Evolutionary conservation across 2,113 vertebrate species (phyloP), one percentile per base, ranked within the genome.

Genomic region (Ammodytes dubius): DNA sequence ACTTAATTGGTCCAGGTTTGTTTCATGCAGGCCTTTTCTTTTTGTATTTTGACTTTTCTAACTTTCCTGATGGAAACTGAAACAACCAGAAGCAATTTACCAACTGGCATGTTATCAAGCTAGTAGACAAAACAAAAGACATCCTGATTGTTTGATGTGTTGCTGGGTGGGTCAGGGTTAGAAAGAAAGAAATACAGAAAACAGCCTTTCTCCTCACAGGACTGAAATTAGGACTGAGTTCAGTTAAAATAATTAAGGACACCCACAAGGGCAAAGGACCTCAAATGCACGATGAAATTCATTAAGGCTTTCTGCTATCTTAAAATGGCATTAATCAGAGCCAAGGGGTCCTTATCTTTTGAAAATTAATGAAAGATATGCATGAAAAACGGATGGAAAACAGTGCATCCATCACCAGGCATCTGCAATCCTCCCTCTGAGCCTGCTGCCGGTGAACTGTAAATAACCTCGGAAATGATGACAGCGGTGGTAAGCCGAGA

Each of bases 381-480:
- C 63, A 81, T 60, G 73, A 72, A 66, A 81, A 63, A 77, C 81
- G 56, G 37, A 27, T 60, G 35, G 45, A 57, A 72, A 52, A 79
- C 68, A 59, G 53, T n/a, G 52, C 59, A 40, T 89, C 83, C 69
- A 81, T 85, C 85, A 85, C 59, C 49, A 80, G 60, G 80, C 65
- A 79, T 82, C 75, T 81, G 58, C 66, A 74, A 77, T 43, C 76
- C 67, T 86, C 68, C 46, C 72, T 74, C 69, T 57, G 71, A 87
- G 81, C 86, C 85, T 64, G 79, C 86, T 70, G 79, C 86, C 68
- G 82, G 40, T 94, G 89, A 94, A 91, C 92, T 94, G 90, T 88
- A 89, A 73, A 85, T 84, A 94, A 95, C 95, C 95, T 90, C 85
- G 27, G 87, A 74, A 27, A 49, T 63, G 80, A 69, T 87, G 92